Percentiles rank a stretch among this genome's conserved stretches.
These are phyloP conservation scores for Ryuthela nishihirai DNA, from an alignment of 2,888 invertebrate species.

Conservation along the genomic window DNA sequence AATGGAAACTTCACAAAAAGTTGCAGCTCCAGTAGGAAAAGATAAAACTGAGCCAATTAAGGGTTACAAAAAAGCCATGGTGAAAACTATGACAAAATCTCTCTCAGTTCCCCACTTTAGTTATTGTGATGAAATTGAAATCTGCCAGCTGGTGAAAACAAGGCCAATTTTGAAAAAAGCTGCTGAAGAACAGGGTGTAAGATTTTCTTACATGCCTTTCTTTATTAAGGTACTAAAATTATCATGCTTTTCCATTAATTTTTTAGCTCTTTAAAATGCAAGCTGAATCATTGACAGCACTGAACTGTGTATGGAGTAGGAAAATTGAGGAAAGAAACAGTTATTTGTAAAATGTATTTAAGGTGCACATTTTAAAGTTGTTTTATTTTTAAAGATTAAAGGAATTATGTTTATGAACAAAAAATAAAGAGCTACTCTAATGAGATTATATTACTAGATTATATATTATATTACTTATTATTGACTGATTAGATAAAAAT, in stretches of 20 bases:
- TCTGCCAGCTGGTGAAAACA: conserved; percentile 69
- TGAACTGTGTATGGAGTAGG: no score
- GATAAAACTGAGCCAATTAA: conserved; percentile 64
- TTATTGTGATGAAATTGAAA: conserved; percentile 87
- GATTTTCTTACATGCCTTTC: conserved; percentile 90
- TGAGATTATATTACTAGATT: no score
- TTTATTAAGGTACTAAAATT: conserved; percentile 68
- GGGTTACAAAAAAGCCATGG: conserved; percentile 88
- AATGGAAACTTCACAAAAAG: conserved; percentile 21
- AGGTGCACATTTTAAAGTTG: no score
- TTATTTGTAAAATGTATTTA: no score
- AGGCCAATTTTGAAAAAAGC: conserved; percentile 63
- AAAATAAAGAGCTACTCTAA: no score
- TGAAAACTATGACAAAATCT: conserved; percentile 88
- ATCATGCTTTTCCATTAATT: not conserved
- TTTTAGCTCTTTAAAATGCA: not conserved
- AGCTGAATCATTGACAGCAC: no score
- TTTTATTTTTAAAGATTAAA: no score
- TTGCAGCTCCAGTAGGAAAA: conserved; percentile 30
- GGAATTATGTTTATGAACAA: no score
- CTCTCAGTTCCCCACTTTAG: conserved; percentile 91
- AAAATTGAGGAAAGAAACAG: no score
- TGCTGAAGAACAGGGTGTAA: conserved; percentile 59
- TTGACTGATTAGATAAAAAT: no score
- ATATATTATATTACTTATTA: no score